Conservation (phyloP, 2,113 vertebrate genomes). For the Tupaia chinensis region DNA sequence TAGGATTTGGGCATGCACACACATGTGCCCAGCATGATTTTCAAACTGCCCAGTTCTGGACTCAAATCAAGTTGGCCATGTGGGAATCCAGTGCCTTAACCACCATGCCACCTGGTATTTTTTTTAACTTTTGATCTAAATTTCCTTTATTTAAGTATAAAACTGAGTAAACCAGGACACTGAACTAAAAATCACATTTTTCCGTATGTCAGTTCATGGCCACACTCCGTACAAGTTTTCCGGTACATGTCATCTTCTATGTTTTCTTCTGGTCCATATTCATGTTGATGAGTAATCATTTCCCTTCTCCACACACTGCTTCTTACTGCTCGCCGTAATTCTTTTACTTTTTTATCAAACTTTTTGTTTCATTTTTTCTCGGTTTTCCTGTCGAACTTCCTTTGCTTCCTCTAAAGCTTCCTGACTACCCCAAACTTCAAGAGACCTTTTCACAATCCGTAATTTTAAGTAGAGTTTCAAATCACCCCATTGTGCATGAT, state of each 20-base stretch:
- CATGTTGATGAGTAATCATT: slow-evolving; percentile 91
- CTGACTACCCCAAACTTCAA: slow-evolving; percentile 97
- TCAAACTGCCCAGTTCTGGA: too few species aligned
- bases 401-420: slow-evolving; percentile 94
- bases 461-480: neutral
- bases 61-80: too few species aligned
- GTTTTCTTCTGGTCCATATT: slow-evolving; percentile 95
- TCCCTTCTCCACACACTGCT: slow-evolving; percentile 96
- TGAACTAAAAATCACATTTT: slow-evolving; percentile 87
- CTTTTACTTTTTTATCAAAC: slow-evolving; percentile 99
- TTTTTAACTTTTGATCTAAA: slow-evolving; percentile 79
- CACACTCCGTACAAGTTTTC: slow-evolving; percentile 93
- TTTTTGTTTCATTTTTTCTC: slow-evolving; percentile 96
- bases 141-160: slow-evolving; percentile 80
- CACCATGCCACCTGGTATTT: too few species aligned
- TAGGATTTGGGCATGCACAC: too few species aligned
- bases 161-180: slow-evolving; percentile 62
- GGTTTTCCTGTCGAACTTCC: slow-evolving; percentile 91
- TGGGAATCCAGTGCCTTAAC: too few species aligned
- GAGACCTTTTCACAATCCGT: slow-evolving; percentile 92
- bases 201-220: slow-evolving; percentile 90
- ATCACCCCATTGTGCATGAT: too few species aligned
- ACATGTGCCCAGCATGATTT: too few species aligned
- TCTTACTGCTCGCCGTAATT: slow-evolving; percentile 94
- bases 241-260: slow-evolving; percentile 93